A percentile compares a stretch with the other conserved stretches of the same genome.
Evolutionary conservation across 2,888 invertebrate species (phyloP).

Genomic region (Pocota personata): DNA sequence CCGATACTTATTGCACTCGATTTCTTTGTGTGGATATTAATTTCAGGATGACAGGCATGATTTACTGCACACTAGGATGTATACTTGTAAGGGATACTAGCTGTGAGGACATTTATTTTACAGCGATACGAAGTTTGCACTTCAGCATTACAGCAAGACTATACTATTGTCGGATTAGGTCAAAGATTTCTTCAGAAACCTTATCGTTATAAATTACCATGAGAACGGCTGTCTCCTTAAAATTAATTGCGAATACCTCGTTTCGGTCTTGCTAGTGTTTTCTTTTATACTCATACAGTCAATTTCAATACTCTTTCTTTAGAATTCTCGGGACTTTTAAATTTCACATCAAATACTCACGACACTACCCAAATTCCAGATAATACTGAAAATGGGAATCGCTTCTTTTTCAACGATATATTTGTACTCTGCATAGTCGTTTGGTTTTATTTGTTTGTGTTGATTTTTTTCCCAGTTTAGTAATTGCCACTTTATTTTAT

Average conservation of each 20-base stretch:
- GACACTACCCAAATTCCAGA: conserved; percentile 9
- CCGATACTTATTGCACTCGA: conserved; percentile 28
- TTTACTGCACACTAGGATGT: not conserved
- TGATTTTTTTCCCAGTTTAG: conserved; percentile 7
- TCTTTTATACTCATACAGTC: not conserved
- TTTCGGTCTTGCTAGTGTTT: not conserved
- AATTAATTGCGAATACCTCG: not conserved
- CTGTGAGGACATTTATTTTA: conserved; percentile 4
- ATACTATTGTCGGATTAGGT: not conserved
- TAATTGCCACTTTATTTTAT: conserved; percentile 51
- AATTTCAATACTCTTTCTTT: not conserved
- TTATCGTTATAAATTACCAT: not conserved
- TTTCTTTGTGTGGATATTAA: conserved; percentile 2
- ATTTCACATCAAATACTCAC: not conserved
- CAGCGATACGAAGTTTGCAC: not conserved
- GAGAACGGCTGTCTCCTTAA: not conserved
- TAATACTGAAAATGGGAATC: not conserved
- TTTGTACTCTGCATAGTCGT: not conserved
- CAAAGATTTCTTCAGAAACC: not conserved
- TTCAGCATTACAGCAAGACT: not conserved
- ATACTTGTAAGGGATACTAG: not conserved
- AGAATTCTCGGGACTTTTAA: not conserved
- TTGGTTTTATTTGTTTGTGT: conserved; percentile 32
- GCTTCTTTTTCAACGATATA: not conserved
- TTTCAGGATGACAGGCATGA: conserved; percentile 29